These are phyloP conservation scores for Oryctolagus cuniculus DNA, from an alignment of 2,113 vertebrate species.

Conservation along the genomic window mOryCun1.1 NC_091434.1:58382001-58382500, in stretches of 20 bases:
- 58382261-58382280: slow-evolving; percentile 74
- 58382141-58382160: slow-evolving; percentile 72
- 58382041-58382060: slow-evolving; percentile 49
- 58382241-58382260: slow-evolving; percentile 51
- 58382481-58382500: slow-evolving; percentile 40
- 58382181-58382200: slow-evolving; percentile 62
- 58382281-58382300: slow-evolving; percentile 75
- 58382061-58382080: slow-evolving; percentile 53
- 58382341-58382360: slow-evolving; percentile 85
- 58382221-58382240: slow-evolving; percentile 50
- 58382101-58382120: slow-evolving; percentile 81
- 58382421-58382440: slow-evolving; percentile 74
- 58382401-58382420: slow-evolving; percentile 78
- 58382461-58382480: slow-evolving; percentile 29
- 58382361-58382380: slow-evolving; percentile 77
- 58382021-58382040: slow-evolving; percentile 26
- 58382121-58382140: slow-evolving; percentile 75
- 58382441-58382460: slow-evolving; percentile 67
- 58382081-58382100: slow-evolving; percentile 80
- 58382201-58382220: slow-evolving; percentile 69
- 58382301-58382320: slow-evolving; percentile 76
- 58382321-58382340: slow-evolving; percentile 76
- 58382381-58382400: slow-evolving; percentile 79
- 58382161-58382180: slow-evolving; percentile 50
- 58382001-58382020: slow-evolving; percentile 28